phyloP scores from a whole-genome alignment of 2,113 vertebrate genomes.

The Vulpes lagopus region DNA sequence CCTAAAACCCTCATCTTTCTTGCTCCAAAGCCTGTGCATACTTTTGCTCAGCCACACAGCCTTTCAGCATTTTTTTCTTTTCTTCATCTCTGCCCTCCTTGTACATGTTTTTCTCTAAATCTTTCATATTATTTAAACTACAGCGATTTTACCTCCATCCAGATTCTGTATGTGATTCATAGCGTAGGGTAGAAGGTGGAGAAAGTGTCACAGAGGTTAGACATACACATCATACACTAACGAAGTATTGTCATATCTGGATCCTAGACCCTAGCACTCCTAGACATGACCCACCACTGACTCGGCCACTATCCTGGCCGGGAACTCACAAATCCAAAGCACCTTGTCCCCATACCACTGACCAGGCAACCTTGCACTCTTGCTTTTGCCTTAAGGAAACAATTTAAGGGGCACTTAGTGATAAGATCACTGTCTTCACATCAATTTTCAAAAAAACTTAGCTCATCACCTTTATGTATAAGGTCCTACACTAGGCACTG shows the following conservation, averaged over 20 bases:
- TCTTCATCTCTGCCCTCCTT: neutral
- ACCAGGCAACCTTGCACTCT: conserved; percentile 1
- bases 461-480: neutral
- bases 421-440: conserved; percentile 43
- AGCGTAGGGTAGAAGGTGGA: neutral
- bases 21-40: neutral
- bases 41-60: neutral
- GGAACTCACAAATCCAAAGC: conserved; percentile 14
- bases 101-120: neutral
- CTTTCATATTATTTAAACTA: conserved; percentile 40
- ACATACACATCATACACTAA: neutral
- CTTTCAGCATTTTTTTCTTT: neutral
- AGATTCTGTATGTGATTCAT: neutral
- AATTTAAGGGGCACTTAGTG: neutral
- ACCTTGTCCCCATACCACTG: neutral
- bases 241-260: neutral
- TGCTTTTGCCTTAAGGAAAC: neutral
- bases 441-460: conserved; percentile 12
- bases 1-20: neutral
- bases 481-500: neutral
- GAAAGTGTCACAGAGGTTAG: neutral
- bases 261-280: neutral
- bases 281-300: neutral
- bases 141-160: neutral
- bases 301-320: neutral